Evolutionary conservation across 2,797 vertebrate species (phyloP).

Genomic region (Hoplostethus atlanticus): DNA sequence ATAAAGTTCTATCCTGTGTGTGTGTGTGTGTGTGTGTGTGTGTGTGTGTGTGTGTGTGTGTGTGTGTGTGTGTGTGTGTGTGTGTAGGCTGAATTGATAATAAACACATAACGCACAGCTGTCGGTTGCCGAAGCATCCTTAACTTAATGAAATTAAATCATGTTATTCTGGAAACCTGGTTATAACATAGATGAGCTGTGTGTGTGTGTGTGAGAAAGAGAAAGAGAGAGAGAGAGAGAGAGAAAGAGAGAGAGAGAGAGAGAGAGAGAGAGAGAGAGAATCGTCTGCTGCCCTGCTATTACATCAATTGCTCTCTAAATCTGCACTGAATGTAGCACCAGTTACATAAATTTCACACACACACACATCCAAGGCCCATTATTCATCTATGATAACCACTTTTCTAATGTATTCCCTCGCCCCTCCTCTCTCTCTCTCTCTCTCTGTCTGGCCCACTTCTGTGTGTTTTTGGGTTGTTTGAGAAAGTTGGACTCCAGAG

Average conservation of each 20-base stretch:
- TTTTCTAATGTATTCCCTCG: not conserved
- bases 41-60: not conserved
- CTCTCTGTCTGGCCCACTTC: conserved; percentile 24
- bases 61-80: not conserved
- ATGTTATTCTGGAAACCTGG: conserved; percentile 24
- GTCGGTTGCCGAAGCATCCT: conserved; percentile 34
- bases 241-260: not conserved
- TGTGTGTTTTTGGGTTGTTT: conserved; percentile 13
- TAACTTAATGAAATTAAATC: conserved; percentile 48
- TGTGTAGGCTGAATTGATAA: not conserved
- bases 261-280: conserved; percentile 4
- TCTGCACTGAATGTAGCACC: not conserved
- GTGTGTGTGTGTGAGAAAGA: conserved; percentile 1
- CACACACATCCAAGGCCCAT: not conserved
- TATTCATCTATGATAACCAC: not conserved
- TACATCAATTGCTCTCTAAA: conserved; percentile 12
- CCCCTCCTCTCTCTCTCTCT: not conserved
- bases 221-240: not conserved
- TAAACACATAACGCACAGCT: not conserved
- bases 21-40: too few species aligned
- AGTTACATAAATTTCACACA: not conserved
- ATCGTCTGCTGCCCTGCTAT: not conserved
- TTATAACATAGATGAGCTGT: conserved; percentile 11
- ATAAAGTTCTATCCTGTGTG: too few species aligned
- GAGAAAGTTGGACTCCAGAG: not conserved